A percentile compares a stretch with the other conserved stretches of the same genome.
Conservation (phyloP, 2,888 invertebrate species). For the Cheilosia urbana region DNA sequence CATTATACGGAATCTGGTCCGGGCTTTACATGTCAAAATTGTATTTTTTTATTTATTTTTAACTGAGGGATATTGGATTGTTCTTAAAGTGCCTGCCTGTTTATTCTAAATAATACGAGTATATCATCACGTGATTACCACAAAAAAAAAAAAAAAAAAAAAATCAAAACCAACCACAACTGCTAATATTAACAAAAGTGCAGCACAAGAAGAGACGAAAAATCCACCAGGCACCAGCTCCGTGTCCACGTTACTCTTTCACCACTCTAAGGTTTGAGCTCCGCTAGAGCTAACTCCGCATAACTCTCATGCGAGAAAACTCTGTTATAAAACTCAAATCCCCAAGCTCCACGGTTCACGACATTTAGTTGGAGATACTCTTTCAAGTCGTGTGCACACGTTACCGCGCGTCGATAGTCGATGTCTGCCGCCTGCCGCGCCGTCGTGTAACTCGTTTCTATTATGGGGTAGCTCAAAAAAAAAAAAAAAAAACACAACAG, state of each 20-base stretch:
- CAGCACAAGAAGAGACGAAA: neutral
- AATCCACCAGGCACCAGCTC: slow-evolving; percentile 24
- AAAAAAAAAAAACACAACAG: neutral
- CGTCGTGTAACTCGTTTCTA: slow-evolving; percentile 62
- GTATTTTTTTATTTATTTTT: too few species aligned
- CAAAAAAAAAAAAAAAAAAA: neutral
- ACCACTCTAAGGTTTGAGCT: slow-evolving; percentile 35
- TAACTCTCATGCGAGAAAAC: slow-evolving; percentile 68
- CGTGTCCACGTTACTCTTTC: slow-evolving; percentile 34
- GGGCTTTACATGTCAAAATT: too few species aligned
- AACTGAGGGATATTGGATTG: too few species aligned
- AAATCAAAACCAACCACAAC: slow-evolving; percentile 16
- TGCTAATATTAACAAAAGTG: neutral
- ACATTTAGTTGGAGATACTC: slow-evolving; percentile 68
- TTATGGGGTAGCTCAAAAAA: slow-evolving; percentile 27
- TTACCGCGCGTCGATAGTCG: slow-evolving; percentile 40
- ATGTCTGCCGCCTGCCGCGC: slow-evolving; percentile 3
- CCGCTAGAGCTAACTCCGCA: neutral
- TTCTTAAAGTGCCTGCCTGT: too few species aligned
- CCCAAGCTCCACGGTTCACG: slow-evolving; percentile 44
- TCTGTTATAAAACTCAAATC: slow-evolving; percentile 23
- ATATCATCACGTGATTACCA: too few species aligned
- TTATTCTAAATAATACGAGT: too few species aligned
- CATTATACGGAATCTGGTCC: too few species aligned
- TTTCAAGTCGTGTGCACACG: slow-evolving; percentile 64